phyloP scores from a whole-genome alignment of 2,113 vertebrate genomes.

The Ptilonorhynchus violaceus region DNA sequence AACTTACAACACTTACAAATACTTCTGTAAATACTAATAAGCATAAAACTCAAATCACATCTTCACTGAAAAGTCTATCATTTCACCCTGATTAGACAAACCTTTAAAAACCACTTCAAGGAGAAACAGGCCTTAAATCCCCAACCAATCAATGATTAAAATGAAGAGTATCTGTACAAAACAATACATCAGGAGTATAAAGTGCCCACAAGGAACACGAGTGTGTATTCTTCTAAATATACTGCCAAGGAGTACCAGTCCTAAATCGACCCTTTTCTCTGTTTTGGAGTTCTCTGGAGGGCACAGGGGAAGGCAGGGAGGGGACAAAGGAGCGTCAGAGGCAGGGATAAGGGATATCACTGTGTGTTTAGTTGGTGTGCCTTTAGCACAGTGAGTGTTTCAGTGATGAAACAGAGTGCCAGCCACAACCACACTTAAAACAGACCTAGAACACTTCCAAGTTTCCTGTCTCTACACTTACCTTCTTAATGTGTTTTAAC shows the following conservation, averaged over 20 bases:
- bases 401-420: background rate
- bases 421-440: background rate
- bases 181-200: background rate
- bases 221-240: background rate
- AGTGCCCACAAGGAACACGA: background rate
- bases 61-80: background rate
- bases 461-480: background rate
- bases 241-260: background rate
- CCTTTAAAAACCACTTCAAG: background rate
- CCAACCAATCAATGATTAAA: background rate
- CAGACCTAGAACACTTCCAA: background rate
- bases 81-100: background rate
- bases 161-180: background rate
- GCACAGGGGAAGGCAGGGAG: background rate
- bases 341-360: background rate
- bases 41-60: background rate
- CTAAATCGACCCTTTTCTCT: background rate
- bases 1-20: background rate
- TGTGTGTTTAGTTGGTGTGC: background rate
- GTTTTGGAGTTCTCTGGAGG: background rate
- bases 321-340: background rate
- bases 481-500: background rate
- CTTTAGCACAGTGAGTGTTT: background rate
- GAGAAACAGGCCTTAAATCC: background rate
- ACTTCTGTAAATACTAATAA: background rate